Percentiles rank a stretch among this genome's conserved stretches.
Evolutionary conservation across 2,113 vertebrate genomes (phyloP).

Genomic region (Dinomys branickii): DNA sequence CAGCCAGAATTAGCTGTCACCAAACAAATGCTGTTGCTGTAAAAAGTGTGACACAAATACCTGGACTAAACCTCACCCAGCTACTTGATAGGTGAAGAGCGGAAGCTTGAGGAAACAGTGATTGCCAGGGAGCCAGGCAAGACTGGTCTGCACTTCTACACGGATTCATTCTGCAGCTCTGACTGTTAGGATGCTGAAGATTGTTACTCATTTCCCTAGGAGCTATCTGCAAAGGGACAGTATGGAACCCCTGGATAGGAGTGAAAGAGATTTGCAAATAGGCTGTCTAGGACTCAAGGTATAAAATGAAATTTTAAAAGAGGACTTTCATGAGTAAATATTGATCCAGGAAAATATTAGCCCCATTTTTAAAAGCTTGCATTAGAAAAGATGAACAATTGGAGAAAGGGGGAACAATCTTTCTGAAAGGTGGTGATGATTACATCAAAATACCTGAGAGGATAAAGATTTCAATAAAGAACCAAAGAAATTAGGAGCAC

Average conservation of each 20-base stretch:
- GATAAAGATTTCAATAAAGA: neutral
- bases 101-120: rapidly evolving
- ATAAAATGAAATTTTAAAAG: neutral
- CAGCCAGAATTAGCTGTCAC: neutral
- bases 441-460: neutral
- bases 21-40: neutral
- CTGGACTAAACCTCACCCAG: rapidly evolving
- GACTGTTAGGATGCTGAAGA: neutral
- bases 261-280: neutral
- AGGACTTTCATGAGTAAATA: neutral
- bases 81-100: rapidly evolving
- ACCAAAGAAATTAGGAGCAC: neutral
- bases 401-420: neutral
- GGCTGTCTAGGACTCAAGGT: neutral
- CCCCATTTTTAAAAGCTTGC: neutral
- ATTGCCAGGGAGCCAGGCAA: rapidly evolving
- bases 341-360: rapidly evolving
- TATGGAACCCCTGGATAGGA: rapidly evolving
- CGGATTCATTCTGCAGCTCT: rapidly evolving
- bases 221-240: neutral
- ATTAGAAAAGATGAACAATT: neutral
- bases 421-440: neutral
- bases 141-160: rapidly evolving
- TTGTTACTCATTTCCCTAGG: neutral
- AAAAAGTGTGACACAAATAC: neutral